A percentile compares a stretch with the other conserved stretches of the same genome.
Evolutionary conservation across 2,113 vertebrate genomes (phyloP).

Genomic region (Ursus arctos): DNA sequence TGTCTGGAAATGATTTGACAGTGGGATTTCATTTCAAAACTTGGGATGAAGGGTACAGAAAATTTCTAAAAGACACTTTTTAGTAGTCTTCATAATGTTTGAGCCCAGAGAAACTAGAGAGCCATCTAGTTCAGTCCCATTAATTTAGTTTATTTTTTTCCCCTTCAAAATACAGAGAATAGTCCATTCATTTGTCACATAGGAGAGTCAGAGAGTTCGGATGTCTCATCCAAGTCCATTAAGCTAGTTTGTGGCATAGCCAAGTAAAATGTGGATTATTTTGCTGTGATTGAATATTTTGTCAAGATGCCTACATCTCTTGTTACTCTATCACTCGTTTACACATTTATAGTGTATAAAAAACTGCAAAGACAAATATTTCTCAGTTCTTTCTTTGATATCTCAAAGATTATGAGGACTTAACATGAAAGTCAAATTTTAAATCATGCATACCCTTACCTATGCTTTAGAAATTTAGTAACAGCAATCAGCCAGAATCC

Average conservation of each 20-base stretch:
- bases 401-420: neutral
- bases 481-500: neutral
- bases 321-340: neutral
- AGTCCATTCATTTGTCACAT: neutral
- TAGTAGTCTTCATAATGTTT: neutral
- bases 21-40: slow-evolving; percentile 46
- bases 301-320: neutral
- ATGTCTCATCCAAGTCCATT: neutral
- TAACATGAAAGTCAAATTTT: neutral
- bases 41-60: neutral
- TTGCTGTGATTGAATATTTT: neutral
- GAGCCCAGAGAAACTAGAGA: neutral
- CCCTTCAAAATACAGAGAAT: neutral
- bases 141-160: neutral
- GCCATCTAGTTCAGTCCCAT: neutral
- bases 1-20: slow-evolving; percentile 47
- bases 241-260: neutral
- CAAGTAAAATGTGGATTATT: neutral
- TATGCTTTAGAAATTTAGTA: neutral
- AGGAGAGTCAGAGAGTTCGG: neutral
- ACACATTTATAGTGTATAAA: neutral
- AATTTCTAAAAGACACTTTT: neutral
- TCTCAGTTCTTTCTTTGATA: neutral
- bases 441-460: neutral
- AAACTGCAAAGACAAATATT: neutral